Conservation (phyloP, 2,888 invertebrate genomes). For the Epinotia demarniana region DNA sequence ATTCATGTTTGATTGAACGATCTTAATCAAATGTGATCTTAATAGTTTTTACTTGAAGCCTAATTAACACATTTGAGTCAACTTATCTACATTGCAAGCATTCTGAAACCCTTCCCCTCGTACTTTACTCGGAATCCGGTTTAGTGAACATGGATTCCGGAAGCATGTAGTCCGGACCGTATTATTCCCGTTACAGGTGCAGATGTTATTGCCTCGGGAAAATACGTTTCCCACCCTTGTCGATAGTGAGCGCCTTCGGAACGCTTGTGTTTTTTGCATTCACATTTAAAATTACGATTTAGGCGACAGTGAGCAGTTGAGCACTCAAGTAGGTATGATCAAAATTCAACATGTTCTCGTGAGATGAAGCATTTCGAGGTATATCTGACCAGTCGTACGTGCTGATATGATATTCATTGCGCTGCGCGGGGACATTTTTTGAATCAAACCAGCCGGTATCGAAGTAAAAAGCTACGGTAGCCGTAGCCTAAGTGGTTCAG, state of each 20-base stretch:
- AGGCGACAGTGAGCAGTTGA: not conserved
- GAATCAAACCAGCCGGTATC: too few species aligned
- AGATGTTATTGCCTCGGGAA: not conserved
- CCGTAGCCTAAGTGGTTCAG: too few species aligned
- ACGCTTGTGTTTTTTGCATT: not conserved
- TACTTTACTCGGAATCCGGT: not conserved
- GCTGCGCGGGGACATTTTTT: too few species aligned
- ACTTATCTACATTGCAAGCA: not conserved
- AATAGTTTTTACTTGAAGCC: not conserved
- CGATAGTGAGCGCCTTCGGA: not conserved
- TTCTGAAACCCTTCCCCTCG: not conserved
- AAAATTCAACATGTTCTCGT: too few species aligned
- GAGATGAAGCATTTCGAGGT: too few species aligned
- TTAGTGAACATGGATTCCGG: not conserved
- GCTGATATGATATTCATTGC: too few species aligned
- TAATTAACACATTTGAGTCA: slow-evolving; percentile 8
- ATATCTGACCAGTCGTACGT: too few species aligned
- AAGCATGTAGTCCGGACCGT: not conserved
- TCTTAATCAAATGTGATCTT: not conserved
- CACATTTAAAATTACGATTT: not conserved
- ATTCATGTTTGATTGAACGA: not conserved
- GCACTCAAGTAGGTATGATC: too few species aligned
- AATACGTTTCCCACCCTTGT: not conserved
- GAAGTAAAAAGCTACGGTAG: too few species aligned
- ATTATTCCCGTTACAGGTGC: not conserved